phyloP scores from a whole-genome alignment of 2,113 vertebrate genomes.

The Gasterosteus nipponicus region DNA sequence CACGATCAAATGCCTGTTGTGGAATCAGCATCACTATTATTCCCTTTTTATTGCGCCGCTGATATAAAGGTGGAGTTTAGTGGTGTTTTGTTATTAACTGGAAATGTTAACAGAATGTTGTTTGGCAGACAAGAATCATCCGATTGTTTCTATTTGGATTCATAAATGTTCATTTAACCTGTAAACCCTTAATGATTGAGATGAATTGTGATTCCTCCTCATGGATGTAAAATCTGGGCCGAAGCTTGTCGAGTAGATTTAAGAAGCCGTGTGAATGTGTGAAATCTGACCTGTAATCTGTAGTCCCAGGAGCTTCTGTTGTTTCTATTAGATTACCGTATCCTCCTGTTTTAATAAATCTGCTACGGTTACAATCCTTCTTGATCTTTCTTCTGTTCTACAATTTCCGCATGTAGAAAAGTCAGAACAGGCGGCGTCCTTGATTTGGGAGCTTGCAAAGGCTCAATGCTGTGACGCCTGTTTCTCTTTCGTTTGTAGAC shows the following conservation, averaged over 20 bases:
- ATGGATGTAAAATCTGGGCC: background rate
- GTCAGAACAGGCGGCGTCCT: background rate
- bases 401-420: background rate
- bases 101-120: background rate
- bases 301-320: background rate
- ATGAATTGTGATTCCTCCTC: background rate
- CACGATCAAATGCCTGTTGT: background rate
- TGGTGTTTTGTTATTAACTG: background rate
- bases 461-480: conserved; percentile 1
- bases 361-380: conserved; percentile 9
- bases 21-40: background rate
- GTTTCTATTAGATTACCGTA: conserved; percentile 10
- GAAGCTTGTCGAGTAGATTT: background rate
- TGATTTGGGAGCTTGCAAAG: background rate
- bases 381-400: background rate
- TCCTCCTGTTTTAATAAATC: conserved; percentile 19
- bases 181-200: background rate
- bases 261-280: background rate
- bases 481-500: conserved; percentile 87
- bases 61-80: background rate
- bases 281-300: background rate
- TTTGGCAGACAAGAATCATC: background rate
- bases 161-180: background rate
- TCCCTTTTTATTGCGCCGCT: background rate
- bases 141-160: background rate